Percentiles rank a stretch among this genome's conserved stretches.
Conservation (phyloP, 2,113 vertebrate genomes). For the Epinephelus cyanopodus region DNA sequence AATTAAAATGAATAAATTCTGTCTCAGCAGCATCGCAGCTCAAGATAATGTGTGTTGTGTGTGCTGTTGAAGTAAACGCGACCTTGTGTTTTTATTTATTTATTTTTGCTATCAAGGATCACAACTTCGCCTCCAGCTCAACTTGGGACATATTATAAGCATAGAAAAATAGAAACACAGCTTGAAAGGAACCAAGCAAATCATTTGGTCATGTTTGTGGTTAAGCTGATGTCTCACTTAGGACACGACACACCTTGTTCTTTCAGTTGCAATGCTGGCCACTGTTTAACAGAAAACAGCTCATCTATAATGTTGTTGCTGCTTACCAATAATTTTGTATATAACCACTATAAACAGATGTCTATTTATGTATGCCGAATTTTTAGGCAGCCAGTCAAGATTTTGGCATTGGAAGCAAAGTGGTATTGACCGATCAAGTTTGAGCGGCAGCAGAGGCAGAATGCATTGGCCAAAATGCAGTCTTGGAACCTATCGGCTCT, state of each 20-base stretch:
- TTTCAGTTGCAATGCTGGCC: background rate
- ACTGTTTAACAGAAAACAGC: constrained; percentile 1
- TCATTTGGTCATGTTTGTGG: background rate
- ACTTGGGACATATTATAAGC: background rate
- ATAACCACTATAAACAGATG: too few relatives aligned
- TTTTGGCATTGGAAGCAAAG: too few relatives aligned
- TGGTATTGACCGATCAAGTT: too few relatives aligned
- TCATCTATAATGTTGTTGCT: background rate
- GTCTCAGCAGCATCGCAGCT: constrained; percentile 15
- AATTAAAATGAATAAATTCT: constrained; percentile 44
- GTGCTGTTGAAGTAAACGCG: background rate
- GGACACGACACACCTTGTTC: too few relatives aligned
- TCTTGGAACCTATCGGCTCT: too few relatives aligned
- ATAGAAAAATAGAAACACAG: background rate
- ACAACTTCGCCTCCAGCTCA: background rate
- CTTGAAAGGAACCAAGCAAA: background rate
- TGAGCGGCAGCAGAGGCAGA: too few relatives aligned
- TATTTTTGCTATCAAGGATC: background rate
- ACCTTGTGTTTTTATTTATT: background rate
- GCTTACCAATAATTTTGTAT: background rate
- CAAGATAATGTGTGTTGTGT: constrained; percentile 1
- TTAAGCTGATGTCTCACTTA: background rate
- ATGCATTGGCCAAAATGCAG: too few relatives aligned
- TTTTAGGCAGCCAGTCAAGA: too few relatives aligned
- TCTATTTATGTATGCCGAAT: too few relatives aligned